Evolutionary conservation across 2,888 invertebrate genomes (phyloP).

Genomic region (Drosophila tanythrix): DNA sequence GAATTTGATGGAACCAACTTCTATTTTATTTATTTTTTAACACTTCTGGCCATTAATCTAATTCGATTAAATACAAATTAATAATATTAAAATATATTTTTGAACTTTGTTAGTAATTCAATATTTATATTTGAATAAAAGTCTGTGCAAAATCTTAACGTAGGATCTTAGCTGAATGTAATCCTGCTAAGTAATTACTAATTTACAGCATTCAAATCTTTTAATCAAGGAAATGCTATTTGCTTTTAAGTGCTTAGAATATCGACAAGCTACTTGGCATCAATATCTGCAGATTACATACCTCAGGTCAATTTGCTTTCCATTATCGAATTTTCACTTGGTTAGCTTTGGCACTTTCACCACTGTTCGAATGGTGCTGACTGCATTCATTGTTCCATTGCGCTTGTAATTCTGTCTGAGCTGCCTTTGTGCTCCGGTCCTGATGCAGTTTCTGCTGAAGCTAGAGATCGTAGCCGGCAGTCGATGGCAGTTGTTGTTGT

Average conservation of each 20-base stretch:
- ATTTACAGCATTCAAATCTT: neutral
- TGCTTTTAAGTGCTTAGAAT: neutral
- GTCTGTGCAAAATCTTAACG: neutral
- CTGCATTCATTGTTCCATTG: conserved; percentile 74
- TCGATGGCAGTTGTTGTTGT: conserved; percentile 47
- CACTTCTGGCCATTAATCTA: neutral
- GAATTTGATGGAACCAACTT: neutral
- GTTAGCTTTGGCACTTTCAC: conserved; percentile 55
- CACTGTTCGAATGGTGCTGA: conserved; percentile 73
- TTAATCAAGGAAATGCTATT: too few species aligned
- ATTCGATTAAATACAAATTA: neutral
- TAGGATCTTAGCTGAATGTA: neutral
- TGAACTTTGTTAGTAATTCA: neutral
- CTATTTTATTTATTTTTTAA: neutral
- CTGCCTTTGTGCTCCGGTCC: conserved; percentile 58
- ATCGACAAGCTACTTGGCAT: conserved; percentile 3
- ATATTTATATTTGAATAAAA: neutral
- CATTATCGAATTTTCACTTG: conserved; percentile 50
- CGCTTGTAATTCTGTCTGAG: conserved; percentile 75
- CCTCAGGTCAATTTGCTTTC: conserved; percentile 44
- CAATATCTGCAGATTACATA: conserved; percentile 1
- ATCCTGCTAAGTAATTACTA: neutral
- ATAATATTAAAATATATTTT: neutral
- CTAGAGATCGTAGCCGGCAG: conserved; percentile 52
- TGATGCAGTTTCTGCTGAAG: conserved; percentile 39